Conservation (phyloP, 1,140 invertebrate genomes). For the Xylocopa sonorina region DNA sequence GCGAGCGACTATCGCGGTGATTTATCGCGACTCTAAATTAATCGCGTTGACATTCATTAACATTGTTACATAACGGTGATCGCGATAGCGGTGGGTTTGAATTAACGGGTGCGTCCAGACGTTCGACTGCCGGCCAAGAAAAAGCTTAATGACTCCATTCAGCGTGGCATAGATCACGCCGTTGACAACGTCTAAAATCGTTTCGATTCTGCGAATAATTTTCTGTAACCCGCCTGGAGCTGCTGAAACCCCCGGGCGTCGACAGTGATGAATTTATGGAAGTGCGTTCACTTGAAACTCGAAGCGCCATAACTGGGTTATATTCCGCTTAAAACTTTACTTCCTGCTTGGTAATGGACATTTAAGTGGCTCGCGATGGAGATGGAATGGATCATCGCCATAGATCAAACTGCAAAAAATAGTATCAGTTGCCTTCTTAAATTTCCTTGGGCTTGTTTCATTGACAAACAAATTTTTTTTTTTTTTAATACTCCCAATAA, state of each 20-base stretch:
- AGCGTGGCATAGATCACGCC: not conserved
- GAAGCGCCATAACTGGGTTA: not conserved
- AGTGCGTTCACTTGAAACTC: not conserved
- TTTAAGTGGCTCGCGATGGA: not conserved
- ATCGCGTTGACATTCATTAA: not conserved
- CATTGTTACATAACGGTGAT: not conserved
- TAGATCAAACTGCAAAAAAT: not conserved
- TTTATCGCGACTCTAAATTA: not conserved
- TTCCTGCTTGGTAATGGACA: not conserved
- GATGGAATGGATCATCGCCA: too few species aligned
- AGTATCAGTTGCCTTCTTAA: not conserved
- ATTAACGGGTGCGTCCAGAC: not conserved
- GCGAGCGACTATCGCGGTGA: not conserved
- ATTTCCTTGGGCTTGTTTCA: too few species aligned
- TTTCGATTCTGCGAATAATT: conserved; percentile 32
- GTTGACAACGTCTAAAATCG: conserved; percentile 11
- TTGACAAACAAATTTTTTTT: not conserved
- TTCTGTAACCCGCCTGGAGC: not conserved
- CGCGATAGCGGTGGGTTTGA: not conserved
- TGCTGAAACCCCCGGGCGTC: not conserved
- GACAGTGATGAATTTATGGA: conserved; percentile 1
- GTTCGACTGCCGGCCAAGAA: not conserved
- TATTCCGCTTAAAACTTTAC: not conserved
- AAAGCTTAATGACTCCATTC: conserved; percentile 24
- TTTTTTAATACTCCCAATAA: too few species aligned